Percentiles rank a stretch among this genome's conserved stretches.
Evolutionary conservation across 2,888 invertebrate genomes (phyloP).

Genomic region (Sycophila texana): DNA sequence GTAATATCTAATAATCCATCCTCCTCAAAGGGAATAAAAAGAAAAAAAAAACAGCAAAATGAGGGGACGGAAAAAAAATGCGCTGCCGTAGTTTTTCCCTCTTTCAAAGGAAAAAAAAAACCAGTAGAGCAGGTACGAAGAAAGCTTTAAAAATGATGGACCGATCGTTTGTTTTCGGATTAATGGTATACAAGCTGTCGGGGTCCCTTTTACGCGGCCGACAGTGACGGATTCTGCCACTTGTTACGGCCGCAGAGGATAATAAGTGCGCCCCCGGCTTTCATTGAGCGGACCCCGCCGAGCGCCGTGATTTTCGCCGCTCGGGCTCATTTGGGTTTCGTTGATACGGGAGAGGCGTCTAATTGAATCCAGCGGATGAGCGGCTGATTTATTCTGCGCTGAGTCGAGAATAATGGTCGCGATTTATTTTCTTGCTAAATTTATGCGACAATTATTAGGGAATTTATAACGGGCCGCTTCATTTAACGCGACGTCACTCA

Average conservation of each 20-base stretch:
- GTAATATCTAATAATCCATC: slow-evolving; percentile 34
- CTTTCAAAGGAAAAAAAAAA: background rate
- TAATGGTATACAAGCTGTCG: slow-evolving; percentile 31
- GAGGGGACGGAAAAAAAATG: slow-evolving; percentile 12
- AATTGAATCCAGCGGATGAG: too few species aligned
- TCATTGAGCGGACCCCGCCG: background rate
- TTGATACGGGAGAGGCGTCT: too few species aligned
- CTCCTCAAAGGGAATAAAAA: background rate
- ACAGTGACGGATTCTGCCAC: slow-evolving; percentile 40
- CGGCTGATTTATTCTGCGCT: too few species aligned
- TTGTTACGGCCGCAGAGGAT: slow-evolving; percentile 29
- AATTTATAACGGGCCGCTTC: too few species aligned
- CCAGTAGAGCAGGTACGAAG: background rate
- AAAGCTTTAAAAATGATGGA: slow-evolving; percentile 27
- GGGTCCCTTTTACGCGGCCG: background rate
- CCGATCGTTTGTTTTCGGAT: slow-evolving; percentile 38
- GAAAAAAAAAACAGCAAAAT: too few species aligned
- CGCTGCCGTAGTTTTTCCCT: background rate
- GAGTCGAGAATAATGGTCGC: too few species aligned
- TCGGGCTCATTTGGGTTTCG: background rate
- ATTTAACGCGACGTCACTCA: too few species aligned
- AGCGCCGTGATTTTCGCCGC: background rate
- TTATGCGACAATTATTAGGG: too few species aligned
- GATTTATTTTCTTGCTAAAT: too few species aligned
- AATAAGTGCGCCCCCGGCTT: background rate